Evolutionary conservation across 1,140 invertebrate species (phyloP).

Genomic region (Homarus americanus): DNA sequence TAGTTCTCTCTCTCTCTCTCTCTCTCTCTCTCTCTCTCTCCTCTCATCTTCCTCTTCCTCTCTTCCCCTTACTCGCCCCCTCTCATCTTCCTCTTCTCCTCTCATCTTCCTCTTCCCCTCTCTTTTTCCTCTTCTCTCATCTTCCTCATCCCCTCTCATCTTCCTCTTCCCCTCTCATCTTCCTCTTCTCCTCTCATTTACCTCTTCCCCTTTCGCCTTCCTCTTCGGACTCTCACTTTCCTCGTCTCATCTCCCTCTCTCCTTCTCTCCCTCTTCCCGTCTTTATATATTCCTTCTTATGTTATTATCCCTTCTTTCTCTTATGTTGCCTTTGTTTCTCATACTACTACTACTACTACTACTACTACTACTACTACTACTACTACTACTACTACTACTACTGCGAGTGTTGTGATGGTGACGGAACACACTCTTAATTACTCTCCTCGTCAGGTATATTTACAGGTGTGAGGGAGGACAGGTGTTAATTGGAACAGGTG

Average conservation of each 20-base stretch:
- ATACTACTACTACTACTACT: too few relatives aligned
- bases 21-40: conserved; percentile 10
- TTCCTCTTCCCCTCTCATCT: not conserved
- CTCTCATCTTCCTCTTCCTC: not conserved
- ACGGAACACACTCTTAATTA: too few relatives aligned
- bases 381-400: not conserved
- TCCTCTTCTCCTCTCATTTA: not conserved
- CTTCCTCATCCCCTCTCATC: not conserved
- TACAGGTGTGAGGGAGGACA: too few relatives aligned
- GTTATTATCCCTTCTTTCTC: too few relatives aligned
- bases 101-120: not conserved
- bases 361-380: too few relatives aligned
- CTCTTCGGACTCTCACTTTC: not conserved
- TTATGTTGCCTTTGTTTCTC: too few relatives aligned
- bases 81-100: not conserved
- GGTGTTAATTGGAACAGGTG: too few relatives aligned
- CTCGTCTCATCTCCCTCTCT: not conserved
- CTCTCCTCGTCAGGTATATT: too few relatives aligned
- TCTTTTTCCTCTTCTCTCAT: not conserved
- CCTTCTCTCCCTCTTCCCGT: not conserved
- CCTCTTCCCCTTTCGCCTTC: not conserved
- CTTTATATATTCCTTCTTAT: too few relatives aligned
- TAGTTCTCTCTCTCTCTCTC: conserved; percentile 4
- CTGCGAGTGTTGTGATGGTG: too few relatives aligned
- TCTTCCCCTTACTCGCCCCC: not conserved